Conservation (phyloP, 2,797 vertebrate species). For the Sphaeramia orbicularis region DNA sequence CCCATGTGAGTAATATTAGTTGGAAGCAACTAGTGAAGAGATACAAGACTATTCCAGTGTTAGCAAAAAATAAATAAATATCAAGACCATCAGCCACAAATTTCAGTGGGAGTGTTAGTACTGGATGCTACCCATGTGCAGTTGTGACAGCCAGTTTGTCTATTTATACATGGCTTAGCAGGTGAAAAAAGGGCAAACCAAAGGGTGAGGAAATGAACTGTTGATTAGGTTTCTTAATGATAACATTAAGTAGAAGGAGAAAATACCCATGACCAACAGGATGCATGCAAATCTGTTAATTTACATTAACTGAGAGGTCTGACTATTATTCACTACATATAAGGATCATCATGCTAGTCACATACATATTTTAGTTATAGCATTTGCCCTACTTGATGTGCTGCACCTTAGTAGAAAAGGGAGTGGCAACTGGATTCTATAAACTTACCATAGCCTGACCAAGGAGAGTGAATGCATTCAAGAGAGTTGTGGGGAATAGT, state of each 20-base stretch:
- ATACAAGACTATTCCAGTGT: constrained; percentile 5
- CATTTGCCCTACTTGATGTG: constrained; percentile 73
- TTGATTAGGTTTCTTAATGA: constrained; percentile 15
- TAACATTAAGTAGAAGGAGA: constrained; percentile 70
- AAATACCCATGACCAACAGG: constrained; percentile 47
- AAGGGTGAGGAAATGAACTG: constrained; percentile 27
- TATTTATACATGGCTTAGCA: constrained; percentile 24
- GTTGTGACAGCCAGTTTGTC: constrained; percentile 2
- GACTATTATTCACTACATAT: constrained; percentile 13
- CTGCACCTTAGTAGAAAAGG: constrained; percentile 54
- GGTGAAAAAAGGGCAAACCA: constrained; percentile 41
- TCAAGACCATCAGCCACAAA: constrained; percentile 15
- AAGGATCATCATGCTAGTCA: constrained; percentile 49
- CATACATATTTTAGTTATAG: constrained; percentile 29
- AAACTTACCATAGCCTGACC: constrained; percentile 98
- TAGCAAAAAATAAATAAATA: not conserved
- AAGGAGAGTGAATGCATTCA: constrained; percentile 91
- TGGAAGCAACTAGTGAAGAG: constrained; percentile 16
- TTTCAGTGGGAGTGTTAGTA: constrained; percentile 49
- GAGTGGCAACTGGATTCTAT: constrained; percentile 69
- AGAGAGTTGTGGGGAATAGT: constrained; percentile 90
- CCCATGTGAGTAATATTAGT: constrained; percentile 58
- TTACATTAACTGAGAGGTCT: constrained; percentile 24
- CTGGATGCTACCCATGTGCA: constrained; percentile 10
- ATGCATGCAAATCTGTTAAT: constrained; percentile 61